These are phyloP conservation scores for Hydrotaea cyrtoneurina DNA, from an alignment of 2,888 invertebrate genomes.

Conservation along the genomic window DNA sequence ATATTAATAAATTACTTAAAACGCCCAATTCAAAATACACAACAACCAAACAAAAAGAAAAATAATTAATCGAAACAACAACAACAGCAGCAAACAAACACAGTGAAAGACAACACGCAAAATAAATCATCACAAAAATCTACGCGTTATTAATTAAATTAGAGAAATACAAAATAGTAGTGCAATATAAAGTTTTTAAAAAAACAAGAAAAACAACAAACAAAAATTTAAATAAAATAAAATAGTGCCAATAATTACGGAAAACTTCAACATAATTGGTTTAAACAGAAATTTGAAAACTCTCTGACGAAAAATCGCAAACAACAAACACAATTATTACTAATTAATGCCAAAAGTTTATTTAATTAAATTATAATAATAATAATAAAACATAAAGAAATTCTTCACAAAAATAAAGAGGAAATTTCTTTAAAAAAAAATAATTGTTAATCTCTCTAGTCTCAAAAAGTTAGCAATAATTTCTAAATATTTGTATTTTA, in stretches of 20 bases:
- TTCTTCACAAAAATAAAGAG: neutral
- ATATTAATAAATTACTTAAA: constrained; percentile 39
- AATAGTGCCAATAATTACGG: constrained; percentile 44
- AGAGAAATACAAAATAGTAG: constrained; percentile 31
- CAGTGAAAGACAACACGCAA: constrained; percentile 16
- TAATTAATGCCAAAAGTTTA: constrained; percentile 64
- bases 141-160: constrained; percentile 4
- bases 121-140: constrained; percentile 26
- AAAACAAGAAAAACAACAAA: constrained; percentile 2
- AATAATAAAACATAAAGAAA: constrained; percentile 15
- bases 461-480: constrained; percentile 65
- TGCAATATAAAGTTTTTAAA: constrained; percentile 56
- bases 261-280: constrained; percentile 37
- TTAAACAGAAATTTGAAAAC: constrained; percentile 2
- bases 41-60: neutral
- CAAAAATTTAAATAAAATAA: constrained; percentile 24
- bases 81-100: no score
- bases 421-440: no score
- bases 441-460: constrained; percentile 62
- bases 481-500: constrained; percentile 42
- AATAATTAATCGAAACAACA: constrained; percentile 8
- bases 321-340: constrained; percentile 26
- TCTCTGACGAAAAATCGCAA: constrained; percentile 22
- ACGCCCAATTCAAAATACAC: constrained; percentile 39
- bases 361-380: constrained; percentile 41